Conservation (phyloP, 2,888 invertebrate species). For the Drosophila bunnanda region DNA sequence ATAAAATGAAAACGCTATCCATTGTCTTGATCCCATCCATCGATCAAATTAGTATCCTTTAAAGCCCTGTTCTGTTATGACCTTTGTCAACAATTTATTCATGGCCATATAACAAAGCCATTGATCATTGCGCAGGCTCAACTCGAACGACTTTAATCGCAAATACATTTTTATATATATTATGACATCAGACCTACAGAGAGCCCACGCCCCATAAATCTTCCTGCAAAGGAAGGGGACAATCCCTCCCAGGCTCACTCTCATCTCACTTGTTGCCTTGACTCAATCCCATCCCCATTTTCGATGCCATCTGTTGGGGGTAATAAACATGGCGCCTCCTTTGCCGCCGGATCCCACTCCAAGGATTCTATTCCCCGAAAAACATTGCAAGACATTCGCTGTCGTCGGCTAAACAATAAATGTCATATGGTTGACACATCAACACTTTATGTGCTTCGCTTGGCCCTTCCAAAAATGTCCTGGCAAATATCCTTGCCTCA, state of each 20-base stretch:
- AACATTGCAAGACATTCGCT: conserved; percentile 35
- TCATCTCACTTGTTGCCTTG: conserved; percentile 63
- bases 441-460: conserved; percentile 76
- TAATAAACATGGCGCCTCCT: conserved; percentile 42
- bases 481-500: conserved; percentile 16
- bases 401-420: conserved; percentile 67
- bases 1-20: too few species aligned
- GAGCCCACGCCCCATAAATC: conserved; percentile 37
- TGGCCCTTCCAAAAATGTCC: conserved; percentile 46
- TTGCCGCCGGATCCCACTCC: background rate
- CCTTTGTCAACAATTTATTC: conserved; percentile 42
- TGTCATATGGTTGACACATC: conserved; percentile 80
- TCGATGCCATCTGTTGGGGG: conserved; percentile 69
- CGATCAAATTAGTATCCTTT: background rate
- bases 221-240: background rate
- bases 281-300: conserved; percentile 10
- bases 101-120: conserved; percentile 34
- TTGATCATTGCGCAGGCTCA: conserved; percentile 49
- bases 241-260: background rate
- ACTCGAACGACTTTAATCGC: conserved; percentile 37
- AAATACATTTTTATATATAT: conserved; percentile 51
- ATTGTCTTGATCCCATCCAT: background rate
- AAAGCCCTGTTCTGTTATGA: background rate
- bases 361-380: conserved; percentile 9
- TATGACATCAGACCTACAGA: conserved; percentile 33